Conservation (phyloP, 64 coral and sea anemone genomes). For the Catalaphyllia jardinei region DNA sequence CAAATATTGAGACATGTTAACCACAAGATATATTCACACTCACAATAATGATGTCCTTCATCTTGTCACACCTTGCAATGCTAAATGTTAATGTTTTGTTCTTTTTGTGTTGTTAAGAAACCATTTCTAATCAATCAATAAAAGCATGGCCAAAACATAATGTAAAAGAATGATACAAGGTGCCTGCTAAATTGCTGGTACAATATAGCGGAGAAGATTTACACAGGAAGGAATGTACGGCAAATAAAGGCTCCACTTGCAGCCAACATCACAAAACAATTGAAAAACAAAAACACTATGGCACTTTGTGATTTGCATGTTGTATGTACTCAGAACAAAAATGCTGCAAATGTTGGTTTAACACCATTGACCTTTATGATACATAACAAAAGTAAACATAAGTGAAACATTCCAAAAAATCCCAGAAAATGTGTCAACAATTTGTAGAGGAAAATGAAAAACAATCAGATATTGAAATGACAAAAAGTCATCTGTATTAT, state of each 20-base stretch:
- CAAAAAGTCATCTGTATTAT: too few species aligned
- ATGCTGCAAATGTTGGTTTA: constrained; percentile 6
- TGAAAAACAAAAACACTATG: background rate
- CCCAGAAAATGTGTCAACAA: background rate
- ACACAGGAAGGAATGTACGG: constrained; percentile 9
- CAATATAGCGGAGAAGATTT: background rate
- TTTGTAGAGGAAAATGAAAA: too few species aligned
- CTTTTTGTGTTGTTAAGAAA: background rate
- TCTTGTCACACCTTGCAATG: background rate
- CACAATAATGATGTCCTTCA: too few species aligned
- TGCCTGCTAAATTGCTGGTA: background rate
- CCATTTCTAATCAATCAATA: background rate
- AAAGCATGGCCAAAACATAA: background rate
- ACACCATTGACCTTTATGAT: constrained; percentile 13
- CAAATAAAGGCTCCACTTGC: background rate
- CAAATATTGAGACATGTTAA: background rate
- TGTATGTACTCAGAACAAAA: background rate
- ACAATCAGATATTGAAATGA: too few species aligned
- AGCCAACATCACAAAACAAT: constrained; percentile 17
- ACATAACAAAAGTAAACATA: constrained; percentile 8
- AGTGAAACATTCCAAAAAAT: constrained; percentile 22
- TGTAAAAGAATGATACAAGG: background rate
- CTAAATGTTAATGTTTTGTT: too few species aligned
- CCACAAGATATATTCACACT: background rate
- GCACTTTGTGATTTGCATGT: constrained; percentile 35